These are phyloP conservation scores for Sinocyclocheilus anshuiensis DNA, from an alignment of 2,113 vertebrate species.

Conservation along the genomic window DNA sequence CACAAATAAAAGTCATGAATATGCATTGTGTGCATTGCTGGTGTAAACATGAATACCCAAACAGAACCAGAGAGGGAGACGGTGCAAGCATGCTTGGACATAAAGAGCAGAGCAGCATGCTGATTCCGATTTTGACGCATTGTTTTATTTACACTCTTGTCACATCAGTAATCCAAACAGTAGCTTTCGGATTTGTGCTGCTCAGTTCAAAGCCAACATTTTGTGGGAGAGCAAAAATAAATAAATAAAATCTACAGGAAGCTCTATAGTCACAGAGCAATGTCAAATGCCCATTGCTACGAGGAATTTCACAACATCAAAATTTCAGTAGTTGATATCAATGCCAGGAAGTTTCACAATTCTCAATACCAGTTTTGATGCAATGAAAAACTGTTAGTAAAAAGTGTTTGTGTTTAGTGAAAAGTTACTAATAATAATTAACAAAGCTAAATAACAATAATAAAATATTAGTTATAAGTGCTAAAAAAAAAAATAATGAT, in stretches of 20 bases:
- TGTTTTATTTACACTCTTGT: conserved; percentile 34
- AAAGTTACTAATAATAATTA: too few relatives aligned
- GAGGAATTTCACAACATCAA: not conserved
- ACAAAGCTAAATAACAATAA: too few relatives aligned
- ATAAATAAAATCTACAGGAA: not conserved
- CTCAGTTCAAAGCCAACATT: conserved; percentile 12
- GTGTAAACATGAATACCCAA: conserved; percentile 6
- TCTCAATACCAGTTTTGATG: not conserved
- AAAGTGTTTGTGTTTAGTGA: too few relatives aligned
- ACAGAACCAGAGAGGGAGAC: conserved; percentile 20
- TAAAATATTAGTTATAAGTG: too few relatives aligned
- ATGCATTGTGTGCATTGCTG: conserved; percentile 42
- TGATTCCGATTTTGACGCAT: conserved; percentile 23
- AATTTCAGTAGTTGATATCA: not conserved
- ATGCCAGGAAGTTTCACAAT: not conserved
- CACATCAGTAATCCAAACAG: conserved; percentile 22
- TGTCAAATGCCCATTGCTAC: not conserved
- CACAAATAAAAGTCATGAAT: conserved; percentile 44
- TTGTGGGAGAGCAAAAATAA: conserved; percentile 8
- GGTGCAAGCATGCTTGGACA: not conserved
- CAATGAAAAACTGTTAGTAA: not conserved
- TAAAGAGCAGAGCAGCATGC: conserved; percentile 16
- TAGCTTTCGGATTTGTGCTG: conserved; percentile 17
- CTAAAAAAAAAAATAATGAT: too few relatives aligned
- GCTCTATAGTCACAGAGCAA: not conserved